Base-by-base conservation (phyloP, 2,797 vertebrate genomes). In the Darevskia mixta region DNA sequence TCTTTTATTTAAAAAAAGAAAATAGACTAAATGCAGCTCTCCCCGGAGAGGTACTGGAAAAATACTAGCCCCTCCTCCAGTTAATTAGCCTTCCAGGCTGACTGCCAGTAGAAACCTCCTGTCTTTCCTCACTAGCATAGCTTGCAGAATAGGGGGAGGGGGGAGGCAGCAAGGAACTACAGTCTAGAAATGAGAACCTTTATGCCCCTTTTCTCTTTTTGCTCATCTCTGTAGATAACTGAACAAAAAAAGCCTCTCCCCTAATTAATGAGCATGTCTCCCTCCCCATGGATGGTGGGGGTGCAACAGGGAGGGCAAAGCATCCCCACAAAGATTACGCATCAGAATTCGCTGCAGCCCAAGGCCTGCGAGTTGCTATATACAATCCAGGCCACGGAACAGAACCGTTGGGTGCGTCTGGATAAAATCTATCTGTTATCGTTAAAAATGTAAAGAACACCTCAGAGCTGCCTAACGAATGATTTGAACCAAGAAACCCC, bases 11-110 rank as follows among this genome's bases (percentile, higher is more conserved):
- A 35, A n/a, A 5, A 32, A 55, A 25, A 76, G 67, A 66, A 43
- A 49, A 13, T 35, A 43, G 15, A n/a, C 41, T 79, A 80, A 69
- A 79, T 79, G 41, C 80, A 67, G 43, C 58, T 90, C 69, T 84
- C 71, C n/a, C 64, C 86, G 58, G 69, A 83, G 49, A 66, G 18
- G 45, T 41, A 79, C 32, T 86, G 61, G 69, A 86, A 88, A 89
- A 27, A 29, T 32, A 71, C 80, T 76, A 82, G 43, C 49, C 79
- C 32, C n/a, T 67, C 71, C 71, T 89, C 45, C 81, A 23, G 20
- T 41, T 81, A 88, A 93, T 87, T 71, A 91, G 82, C 45, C 64
- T 41, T 79, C 64, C 78, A 90, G 84, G 83, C 92, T 85, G 73
- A 17, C 64, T 77, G 81, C 25, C 81, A 92, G 61, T 29, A 78